Evolutionary conservation across 2,888 invertebrate species (phyloP).

Genomic region (Orgyia antiqua): DNA sequence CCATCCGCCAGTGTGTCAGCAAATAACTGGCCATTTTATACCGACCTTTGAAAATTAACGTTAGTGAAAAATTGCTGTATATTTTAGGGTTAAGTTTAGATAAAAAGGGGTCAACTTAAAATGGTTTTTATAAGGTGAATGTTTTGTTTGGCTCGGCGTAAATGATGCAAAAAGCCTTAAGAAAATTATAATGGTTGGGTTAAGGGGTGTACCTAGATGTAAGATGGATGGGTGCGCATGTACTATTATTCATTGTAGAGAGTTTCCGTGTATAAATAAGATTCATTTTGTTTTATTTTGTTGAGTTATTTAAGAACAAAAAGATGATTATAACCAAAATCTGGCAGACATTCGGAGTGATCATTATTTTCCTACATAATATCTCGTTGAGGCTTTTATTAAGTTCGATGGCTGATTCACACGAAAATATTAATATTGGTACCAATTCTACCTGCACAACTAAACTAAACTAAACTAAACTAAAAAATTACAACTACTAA

Average conservation of each 20-base stretch:
- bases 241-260: conserved; percentile 18
- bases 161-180: conserved; percentile 55
- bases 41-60: conserved; percentile 19
- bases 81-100: conserved; percentile 18
- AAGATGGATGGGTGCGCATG: conserved; percentile 31
- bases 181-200: conserved; percentile 32
- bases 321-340: too few species aligned
- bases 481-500: too few species aligned
- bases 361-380: too few species aligned
- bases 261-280: too few species aligned
- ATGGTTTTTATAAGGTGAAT: conserved; percentile 23
- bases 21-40: conserved; percentile 27
- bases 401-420: too few species aligned
- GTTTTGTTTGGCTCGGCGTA: conserved; percentile 46
- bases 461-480: too few species aligned
- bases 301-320: too few species aligned
- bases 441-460: too few species aligned
- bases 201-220: conserved; percentile 13
- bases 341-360: too few species aligned
- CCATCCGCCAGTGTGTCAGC: conserved; percentile 28
- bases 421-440: too few species aligned
- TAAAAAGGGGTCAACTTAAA: conserved; percentile 20
- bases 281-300: too few species aligned
- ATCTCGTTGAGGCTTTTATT: too few species aligned
- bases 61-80: conserved; percentile 8